phyloP scores from a whole-genome alignment of 1,140 invertebrate species.

The Parapsyche elsis region DNA sequence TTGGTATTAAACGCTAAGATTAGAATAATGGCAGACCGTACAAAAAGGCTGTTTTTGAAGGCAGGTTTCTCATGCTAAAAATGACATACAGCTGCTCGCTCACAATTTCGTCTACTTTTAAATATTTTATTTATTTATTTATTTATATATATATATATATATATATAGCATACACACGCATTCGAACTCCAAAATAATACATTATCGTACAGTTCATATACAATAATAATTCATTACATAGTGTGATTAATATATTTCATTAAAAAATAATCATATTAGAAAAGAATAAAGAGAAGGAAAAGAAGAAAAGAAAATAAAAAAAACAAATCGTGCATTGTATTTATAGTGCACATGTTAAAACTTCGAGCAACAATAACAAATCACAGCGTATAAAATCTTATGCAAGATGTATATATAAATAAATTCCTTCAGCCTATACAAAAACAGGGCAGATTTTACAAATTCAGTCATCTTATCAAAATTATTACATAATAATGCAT shows the following conservation, averaged over 20 bases:
- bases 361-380: constrained; percentile 46
- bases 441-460: constrained; percentile 1
- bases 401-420: constrained; percentile 42
- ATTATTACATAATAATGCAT: constrained; percentile 22
- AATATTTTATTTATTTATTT: neutral
- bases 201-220: constrained; percentile 33
- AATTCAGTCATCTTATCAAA: constrained; percentile 23
- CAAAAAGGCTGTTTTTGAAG: constrained; percentile 54
- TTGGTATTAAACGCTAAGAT: constrained; percentile 53
- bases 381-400: constrained; percentile 51
- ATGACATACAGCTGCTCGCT: constrained; percentile 50
- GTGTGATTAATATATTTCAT: constrained; percentile 8
- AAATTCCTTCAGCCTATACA: constrained; percentile 31
- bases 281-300: too few relatives aligned
- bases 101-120: constrained; percentile 23
- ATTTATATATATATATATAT: constrained; percentile 23
- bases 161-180: constrained; percentile 35
- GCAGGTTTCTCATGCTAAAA: constrained; percentile 45
- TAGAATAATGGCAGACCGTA: constrained; percentile 55
- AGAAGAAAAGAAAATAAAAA: neutral
- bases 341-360: constrained; percentile 35
- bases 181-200: constrained; percentile 33
- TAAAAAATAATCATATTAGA: too few relatives aligned
- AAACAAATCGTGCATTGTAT: constrained; percentile 36
- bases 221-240: constrained; percentile 32